Conservation (phyloP, 1,140 invertebrate genomes). For the Phenacoccus solenopsis region DNA sequence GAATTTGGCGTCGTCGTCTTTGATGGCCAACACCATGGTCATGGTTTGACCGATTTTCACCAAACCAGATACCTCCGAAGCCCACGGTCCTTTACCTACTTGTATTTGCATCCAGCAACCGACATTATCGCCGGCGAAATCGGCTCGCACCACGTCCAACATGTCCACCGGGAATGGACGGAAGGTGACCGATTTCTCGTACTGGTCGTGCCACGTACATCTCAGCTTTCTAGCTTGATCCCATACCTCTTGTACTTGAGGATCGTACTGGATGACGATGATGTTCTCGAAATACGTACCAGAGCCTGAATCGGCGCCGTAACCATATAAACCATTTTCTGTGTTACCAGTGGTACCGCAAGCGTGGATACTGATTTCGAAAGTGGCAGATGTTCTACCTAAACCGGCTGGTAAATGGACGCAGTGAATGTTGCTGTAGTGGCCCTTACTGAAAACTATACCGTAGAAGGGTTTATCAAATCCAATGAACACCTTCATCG, state of each 20-base stretch:
- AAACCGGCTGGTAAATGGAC: conserved; percentile 78
- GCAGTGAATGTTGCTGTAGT: conserved; percentile 83
- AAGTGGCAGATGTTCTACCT: conserved; percentile 71
- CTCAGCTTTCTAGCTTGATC: conserved; percentile 83
- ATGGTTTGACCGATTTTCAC: conserved; percentile 93
- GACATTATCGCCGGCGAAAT: conserved; percentile 89
- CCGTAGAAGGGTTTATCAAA: conserved; percentile 92
- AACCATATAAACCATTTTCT: conserved; percentile 70
- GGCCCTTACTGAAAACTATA: conserved; percentile 84
- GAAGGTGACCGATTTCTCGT: conserved; percentile 90
- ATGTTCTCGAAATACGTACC: conserved; percentile 92
- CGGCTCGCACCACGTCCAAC: conserved; percentile 82
- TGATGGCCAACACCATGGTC: conserved; percentile 93
- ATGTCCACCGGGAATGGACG: conserved; percentile 89
- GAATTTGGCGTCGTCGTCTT: conserved; percentile 90
- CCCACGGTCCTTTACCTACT: conserved; percentile 91
- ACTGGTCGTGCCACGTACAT: conserved; percentile 91
- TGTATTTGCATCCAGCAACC: conserved; percentile 92
- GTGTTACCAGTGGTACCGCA: conserved; percentile 85
- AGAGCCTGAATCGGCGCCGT: conserved; percentile 68
- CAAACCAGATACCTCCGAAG: conserved; percentile 82
- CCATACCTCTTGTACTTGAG: conserved; percentile 91
- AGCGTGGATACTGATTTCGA: conserved; percentile 78
- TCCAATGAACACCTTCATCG: conserved; percentile 82
- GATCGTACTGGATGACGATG: conserved; percentile 86